phyloP scores from a whole-genome alignment of 2,797 vertebrate species.

The Acipenser transmontanus region DNA sequence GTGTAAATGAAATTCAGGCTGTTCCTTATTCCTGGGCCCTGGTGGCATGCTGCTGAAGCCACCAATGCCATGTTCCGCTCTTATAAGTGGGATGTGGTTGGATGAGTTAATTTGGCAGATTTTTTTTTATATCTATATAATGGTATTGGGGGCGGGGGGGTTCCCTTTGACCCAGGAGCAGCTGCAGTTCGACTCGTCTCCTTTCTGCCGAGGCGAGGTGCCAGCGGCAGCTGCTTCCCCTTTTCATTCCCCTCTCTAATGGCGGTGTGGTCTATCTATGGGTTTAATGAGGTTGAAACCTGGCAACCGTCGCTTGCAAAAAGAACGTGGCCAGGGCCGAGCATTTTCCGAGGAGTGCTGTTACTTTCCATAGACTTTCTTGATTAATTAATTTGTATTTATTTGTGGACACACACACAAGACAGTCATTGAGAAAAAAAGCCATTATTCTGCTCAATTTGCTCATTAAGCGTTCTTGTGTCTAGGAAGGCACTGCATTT shows the following conservation, averaged over 20 bases:
- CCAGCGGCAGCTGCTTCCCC: slow-evolving; percentile 36
- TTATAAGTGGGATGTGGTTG: slow-evolving; percentile 26
- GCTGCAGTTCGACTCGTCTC: slow-evolving; percentile 35
- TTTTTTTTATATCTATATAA: too few relatives aligned
- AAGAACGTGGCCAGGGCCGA: slow-evolving; percentile 25
- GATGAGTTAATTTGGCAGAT: slow-evolving; percentile 34
- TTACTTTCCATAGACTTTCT: slow-evolving; percentile 20
- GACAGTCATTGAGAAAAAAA: neutral
- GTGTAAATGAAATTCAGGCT: slow-evolving; percentile 8
- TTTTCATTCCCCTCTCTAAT: slow-evolving; percentile 23
- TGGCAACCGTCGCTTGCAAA: slow-evolving; percentile 29
- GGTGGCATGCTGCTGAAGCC: slow-evolving; percentile 23
- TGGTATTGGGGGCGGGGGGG: neutral
- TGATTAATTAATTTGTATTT: neutral
- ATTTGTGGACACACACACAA: neutral
- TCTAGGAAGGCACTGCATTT: neutral
- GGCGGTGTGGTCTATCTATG: slow-evolving; percentile 33
- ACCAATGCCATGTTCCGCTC: slow-evolving; percentile 12
- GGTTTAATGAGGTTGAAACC: slow-evolving; percentile 48
- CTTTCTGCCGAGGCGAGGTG: slow-evolving; percentile 28
- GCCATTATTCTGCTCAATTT: neutral
- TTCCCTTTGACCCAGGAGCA: slow-evolving; percentile 32
- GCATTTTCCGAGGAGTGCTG: slow-evolving; percentile 30
- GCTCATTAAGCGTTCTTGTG: neutral
- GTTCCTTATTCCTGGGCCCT: slow-evolving; percentile 9